Conservation (phyloP, 1,140 invertebrate genomes). For the Scylla paramamosain region DNA sequence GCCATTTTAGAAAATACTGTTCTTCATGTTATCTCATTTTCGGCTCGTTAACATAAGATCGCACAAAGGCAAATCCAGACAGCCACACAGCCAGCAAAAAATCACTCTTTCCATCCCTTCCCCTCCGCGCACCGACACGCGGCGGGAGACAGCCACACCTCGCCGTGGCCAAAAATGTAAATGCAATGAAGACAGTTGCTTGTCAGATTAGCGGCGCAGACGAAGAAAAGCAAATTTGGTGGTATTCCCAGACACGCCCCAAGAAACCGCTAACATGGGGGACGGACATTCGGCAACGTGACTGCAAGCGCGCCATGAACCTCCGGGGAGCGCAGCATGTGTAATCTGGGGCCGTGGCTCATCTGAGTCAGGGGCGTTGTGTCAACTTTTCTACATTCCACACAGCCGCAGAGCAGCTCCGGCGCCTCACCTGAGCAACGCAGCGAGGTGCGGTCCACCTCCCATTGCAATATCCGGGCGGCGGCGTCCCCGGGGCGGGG, state of each 20-base stretch:
- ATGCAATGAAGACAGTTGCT: not conserved
- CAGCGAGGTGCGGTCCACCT: not conserved
- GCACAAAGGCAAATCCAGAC: not conserved
- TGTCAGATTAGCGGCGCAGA: not conserved
- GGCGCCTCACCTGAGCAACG: not conserved
- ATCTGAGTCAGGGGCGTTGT: not conserved
- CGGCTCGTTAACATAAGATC: not conserved
- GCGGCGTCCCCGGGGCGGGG: not conserved
- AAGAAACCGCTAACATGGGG: not conserved
- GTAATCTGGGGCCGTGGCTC: not conserved
- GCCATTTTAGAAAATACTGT: not conserved
- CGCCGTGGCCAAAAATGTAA: not conserved
- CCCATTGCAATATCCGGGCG: not conserved
- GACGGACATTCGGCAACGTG: not conserved
- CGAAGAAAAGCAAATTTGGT: not conserved
- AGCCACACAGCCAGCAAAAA: not conserved
- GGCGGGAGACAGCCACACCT: not conserved
- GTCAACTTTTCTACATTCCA: not conserved
- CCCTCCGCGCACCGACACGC: too few species aligned
- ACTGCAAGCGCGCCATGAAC: not conserved
- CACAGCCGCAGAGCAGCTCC: not conserved
- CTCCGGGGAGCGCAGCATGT: not conserved
- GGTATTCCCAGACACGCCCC: not conserved
- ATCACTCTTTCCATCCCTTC: not conserved
- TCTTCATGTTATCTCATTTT: not conserved